phyloP scores from a whole-genome alignment of 1,140 invertebrate species.

The Drosophila tropicalis region DNA sequence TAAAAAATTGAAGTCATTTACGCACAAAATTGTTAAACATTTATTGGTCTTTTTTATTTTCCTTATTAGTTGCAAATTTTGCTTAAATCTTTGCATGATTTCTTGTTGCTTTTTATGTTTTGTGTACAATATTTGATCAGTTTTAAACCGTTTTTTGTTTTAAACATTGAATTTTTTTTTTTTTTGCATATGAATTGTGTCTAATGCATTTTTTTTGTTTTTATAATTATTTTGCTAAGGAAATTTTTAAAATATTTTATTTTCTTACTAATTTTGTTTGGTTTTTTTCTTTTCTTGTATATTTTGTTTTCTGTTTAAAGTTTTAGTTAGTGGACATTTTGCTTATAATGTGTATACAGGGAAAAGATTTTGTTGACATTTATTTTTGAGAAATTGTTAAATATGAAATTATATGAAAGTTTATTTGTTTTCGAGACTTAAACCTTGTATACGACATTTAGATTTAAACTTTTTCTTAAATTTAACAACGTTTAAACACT shows the following conservation, averaged over 20 bases:
- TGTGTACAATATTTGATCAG: conserved; percentile 52
- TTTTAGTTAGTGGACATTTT: conserved; percentile 69
- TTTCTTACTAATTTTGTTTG: conserved; percentile 25
- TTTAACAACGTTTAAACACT: conserved; percentile 79
- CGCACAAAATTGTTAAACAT: conserved; percentile 45
- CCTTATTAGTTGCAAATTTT: conserved; percentile 47
- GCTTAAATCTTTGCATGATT: conserved; percentile 8
- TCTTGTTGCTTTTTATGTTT: conserved; percentile 25
- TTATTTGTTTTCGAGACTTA: conserved; percentile 12
- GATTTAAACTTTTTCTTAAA: conserved; percentile 53
- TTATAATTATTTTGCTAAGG: conserved; percentile 56
- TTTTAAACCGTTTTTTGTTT: conserved; percentile 59
- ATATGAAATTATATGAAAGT: conserved; percentile 53
- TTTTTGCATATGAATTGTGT: conserved; percentile 41
- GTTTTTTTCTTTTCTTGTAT: background rate
- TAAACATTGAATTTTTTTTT: conserved; percentile 51
- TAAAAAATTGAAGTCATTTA: background rate
- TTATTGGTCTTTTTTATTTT: conserved; percentile 63
- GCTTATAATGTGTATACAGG: conserved; percentile 61
- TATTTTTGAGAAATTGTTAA: conserved; percentile 40
- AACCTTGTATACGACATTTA: conserved; percentile 7
- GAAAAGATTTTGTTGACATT: conserved; percentile 26
- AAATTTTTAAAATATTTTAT: conserved; percentile 65
- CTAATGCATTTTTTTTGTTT: conserved; percentile 34
- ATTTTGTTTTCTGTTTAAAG: conserved; percentile 12